Base-by-base conservation (phyloP, 1,140 invertebrate species). In the Zaprionus ghesquierei region DNA sequence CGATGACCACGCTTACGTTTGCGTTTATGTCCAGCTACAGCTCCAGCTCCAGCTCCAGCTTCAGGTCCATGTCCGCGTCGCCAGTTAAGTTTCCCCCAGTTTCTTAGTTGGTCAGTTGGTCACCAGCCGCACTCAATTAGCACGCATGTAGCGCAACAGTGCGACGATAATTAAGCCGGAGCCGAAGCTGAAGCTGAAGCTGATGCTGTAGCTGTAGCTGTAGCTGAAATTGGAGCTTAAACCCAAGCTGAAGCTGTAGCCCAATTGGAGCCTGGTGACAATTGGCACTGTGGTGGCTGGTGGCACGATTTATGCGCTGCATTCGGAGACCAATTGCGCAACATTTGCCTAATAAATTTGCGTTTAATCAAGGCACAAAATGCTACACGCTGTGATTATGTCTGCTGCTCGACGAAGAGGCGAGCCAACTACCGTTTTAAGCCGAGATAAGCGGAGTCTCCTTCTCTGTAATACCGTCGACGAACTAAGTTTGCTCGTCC, bases 261-360 rank as follows among this genome's bases (percentile, higher is more conserved):
- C 31, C 23, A 46, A 59, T 18, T 75, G 56, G 59, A 54, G 60
- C 82, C 53, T 75, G 79, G 84, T 81, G 84, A 87, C 84, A 87
- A 89, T 82, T 89, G 82, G 62, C 55, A 64, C 44, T 35, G 9
- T 33, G 31, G 29, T 31, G 23, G 51, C 5, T 25, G 54, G 10
- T 49, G 64, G 59, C 71, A 87, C 84, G 75, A 87, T 87, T 87
- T 89, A 89, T 87, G 82, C 58, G 18, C 53, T 29, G 33, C 5
- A 38, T 38, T 23, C 54, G 50, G 38, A 10, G 35, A 50, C 27
- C 27, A 69, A 75, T 87, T 87, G 82, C 68, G 79, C 79, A 87
- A 87, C 79, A 58, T 68, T 87, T 82, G 60, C 31, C 82, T 74
- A 89, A 89, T 89, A 87, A 84, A 87, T 87, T 89, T 77, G 60